Conservation (phyloP, 2,113 vertebrate genomes). For the Vombatus ursinus region DNA sequence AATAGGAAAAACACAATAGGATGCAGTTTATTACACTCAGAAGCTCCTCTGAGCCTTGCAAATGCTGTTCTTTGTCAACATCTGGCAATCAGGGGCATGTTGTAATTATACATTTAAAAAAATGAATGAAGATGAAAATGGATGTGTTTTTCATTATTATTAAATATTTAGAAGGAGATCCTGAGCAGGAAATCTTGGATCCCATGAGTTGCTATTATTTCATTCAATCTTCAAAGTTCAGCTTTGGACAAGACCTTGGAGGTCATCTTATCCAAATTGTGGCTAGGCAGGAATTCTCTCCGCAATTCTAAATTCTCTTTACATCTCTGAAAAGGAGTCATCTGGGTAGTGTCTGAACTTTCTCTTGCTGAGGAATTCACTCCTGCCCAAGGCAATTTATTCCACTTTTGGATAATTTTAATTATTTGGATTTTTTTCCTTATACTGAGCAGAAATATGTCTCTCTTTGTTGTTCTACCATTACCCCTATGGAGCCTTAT, state of each 20-base stretch:
- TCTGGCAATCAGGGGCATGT: constrained; percentile 3
- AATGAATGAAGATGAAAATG: not conserved
- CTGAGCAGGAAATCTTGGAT: constrained; percentile 33
- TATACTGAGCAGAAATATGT: not conserved
- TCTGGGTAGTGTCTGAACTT: not conserved
- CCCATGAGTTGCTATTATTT: constrained; percentile 3
- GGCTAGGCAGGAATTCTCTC: not conserved
- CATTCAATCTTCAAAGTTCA: not conserved
- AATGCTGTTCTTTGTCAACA: constrained; percentile 10
- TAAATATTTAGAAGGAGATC: constrained; percentile 39
- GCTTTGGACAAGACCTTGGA: not conserved
- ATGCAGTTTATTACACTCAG: constrained; percentile 14
- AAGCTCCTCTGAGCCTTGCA: constrained; percentile 12
- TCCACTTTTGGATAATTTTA: not conserved
- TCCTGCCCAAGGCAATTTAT: not conserved
- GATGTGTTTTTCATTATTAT: not conserved
- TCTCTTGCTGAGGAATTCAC: not conserved
- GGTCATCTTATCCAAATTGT: not conserved
- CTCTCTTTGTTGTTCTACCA: not conserved
- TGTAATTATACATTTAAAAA: constrained; percentile 17
- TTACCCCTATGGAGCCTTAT: not conserved
- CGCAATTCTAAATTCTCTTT: not conserved
- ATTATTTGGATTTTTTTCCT: not conserved
- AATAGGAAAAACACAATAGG: not conserved
- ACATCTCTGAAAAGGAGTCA: not conserved